These are phyloP conservation scores for Linyphia triangularis DNA, from an alignment of 2,888 invertebrate species.

Conservation along the genomic window DNA sequence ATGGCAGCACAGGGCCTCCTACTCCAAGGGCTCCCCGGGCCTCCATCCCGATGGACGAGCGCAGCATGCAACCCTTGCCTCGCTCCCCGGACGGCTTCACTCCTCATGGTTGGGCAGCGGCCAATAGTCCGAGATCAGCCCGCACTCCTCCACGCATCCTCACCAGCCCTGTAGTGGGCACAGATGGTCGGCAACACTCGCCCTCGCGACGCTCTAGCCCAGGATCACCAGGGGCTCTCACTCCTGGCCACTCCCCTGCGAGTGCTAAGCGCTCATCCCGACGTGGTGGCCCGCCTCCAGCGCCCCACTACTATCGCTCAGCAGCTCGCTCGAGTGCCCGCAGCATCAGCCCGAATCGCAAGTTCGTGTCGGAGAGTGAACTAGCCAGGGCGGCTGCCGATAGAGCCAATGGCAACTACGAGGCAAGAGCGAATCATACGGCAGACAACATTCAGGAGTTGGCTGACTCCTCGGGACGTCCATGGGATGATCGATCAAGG, in stretches of 20 bases:
- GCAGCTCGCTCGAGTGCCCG: slow-evolving; percentile 37
- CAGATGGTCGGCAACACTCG: slow-evolving; percentile 40
- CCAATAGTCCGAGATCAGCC: slow-evolving; percentile 62
- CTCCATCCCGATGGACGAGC: slow-evolving; percentile 52
- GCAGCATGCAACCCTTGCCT: slow-evolving; percentile 38
- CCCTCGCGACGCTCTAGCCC: slow-evolving; percentile 66
- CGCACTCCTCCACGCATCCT: slow-evolving; percentile 73
- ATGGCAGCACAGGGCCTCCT: slow-evolving; percentile 62
- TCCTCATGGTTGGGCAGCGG: slow-evolving; percentile 41
- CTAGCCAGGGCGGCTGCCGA: slow-evolving; percentile 74
- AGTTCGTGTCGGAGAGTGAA: slow-evolving; percentile 76
- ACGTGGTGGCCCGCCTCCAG: neutral
- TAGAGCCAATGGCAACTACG: slow-evolving; percentile 72
- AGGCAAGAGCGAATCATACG: slow-evolving; percentile 71
- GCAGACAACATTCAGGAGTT: slow-evolving; percentile 73
- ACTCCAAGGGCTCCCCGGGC: slow-evolving; percentile 64
- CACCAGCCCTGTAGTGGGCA: slow-evolving; percentile 67
- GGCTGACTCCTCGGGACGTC: slow-evolving; percentile 39
- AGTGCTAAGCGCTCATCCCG: slow-evolving; percentile 58
- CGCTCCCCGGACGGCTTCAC: slow-evolving; percentile 56
- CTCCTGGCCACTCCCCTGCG: slow-evolving; percentile 73
- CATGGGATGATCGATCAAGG: slow-evolving; percentile 42
- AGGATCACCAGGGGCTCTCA: slow-evolving; percentile 64
- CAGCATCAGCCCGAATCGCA: slow-evolving; percentile 69
- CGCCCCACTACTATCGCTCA: slow-evolving; percentile 34